A percentile compares a stretch with the other conserved stretches of the same genome.
Conservation (phyloP, 1,140 invertebrate genomes). For the Parapsyche elsis region DNA sequence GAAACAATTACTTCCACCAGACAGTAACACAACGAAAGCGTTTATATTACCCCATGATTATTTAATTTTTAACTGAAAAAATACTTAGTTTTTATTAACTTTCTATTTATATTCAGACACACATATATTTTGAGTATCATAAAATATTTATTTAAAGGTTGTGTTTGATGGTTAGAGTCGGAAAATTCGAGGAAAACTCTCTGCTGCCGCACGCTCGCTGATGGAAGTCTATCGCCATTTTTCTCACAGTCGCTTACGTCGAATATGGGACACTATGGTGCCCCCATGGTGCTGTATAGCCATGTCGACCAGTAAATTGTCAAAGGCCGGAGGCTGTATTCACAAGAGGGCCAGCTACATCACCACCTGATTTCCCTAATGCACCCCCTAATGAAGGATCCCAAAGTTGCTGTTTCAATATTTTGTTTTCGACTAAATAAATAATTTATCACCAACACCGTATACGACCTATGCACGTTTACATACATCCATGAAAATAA, state of each 20-base stretch:
- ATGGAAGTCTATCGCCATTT: neutral
- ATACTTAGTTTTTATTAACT: too few species aligned
- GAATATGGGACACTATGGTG: neutral
- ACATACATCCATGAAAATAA: too few species aligned
- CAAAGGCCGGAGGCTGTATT: slow-evolving; percentile 38
- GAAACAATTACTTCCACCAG: neutral
- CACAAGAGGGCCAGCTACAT: slow-evolving; percentile 28
- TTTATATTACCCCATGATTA: too few species aligned
- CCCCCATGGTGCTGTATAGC: slow-evolving; percentile 15
- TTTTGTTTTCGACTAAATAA: neutral
- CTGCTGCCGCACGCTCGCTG: neutral
- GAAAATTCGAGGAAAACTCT: neutral
- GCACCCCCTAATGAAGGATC: slow-evolving; percentile 16
- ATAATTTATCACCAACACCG: too few species aligned
- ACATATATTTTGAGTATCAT: too few species aligned
- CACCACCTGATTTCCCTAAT: slow-evolving; percentile 44
- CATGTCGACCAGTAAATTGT: slow-evolving; percentile 39
- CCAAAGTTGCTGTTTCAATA: neutral
- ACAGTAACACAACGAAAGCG: too few species aligned
- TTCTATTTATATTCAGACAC: too few species aligned
- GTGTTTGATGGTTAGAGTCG: neutral
- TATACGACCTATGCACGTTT: too few species aligned
- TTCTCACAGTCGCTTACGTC: neutral
- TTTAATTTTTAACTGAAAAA: too few species aligned
- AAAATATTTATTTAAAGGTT: too few species aligned